Conservation (phyloP, 2,113 vertebrate genomes). For the Elgaria multicarinata region DNA sequence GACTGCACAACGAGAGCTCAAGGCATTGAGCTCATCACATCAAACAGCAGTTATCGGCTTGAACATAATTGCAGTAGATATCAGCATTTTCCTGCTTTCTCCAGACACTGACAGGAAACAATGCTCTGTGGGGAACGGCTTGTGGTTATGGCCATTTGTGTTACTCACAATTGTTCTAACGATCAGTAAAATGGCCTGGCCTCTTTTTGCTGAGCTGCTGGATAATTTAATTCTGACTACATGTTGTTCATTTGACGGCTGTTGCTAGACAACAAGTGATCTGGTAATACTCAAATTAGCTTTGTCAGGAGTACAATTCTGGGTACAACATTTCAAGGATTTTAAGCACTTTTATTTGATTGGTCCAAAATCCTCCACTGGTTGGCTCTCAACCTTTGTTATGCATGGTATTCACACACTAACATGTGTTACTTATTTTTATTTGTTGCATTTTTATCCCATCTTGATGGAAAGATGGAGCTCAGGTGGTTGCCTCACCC, state of each 20-base stretch:
- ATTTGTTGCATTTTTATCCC: conserved; percentile 1
- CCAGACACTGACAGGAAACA: not conserved
- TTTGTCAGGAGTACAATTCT: not conserved
- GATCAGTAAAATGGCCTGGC: not conserved
- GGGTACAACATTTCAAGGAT: not conserved
- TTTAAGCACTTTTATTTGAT: not conserved
- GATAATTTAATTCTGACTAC: not conserved
- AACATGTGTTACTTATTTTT: not conserved
- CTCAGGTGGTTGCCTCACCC: not conserved
- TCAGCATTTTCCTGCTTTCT: not conserved
- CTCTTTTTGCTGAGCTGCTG: not conserved
- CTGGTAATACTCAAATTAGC: not conserved
- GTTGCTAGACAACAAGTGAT: conserved; percentile 19
- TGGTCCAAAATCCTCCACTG: not conserved
- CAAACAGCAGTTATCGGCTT: not conserved
- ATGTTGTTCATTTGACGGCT: not conserved
- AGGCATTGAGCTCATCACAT: too few species aligned
- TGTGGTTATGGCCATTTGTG: not conserved
- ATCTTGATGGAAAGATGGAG: not conserved
- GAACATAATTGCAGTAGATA: not conserved
- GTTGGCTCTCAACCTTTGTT: not conserved
- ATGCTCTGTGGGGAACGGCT: not conserved
- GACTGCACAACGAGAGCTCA: not conserved
- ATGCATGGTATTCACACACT: not conserved
- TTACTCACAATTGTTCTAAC: not conserved